Evolutionary conservation across 2,888 invertebrate genomes (phyloP).

Genomic region (Pristionchus entomophagus): DNA sequence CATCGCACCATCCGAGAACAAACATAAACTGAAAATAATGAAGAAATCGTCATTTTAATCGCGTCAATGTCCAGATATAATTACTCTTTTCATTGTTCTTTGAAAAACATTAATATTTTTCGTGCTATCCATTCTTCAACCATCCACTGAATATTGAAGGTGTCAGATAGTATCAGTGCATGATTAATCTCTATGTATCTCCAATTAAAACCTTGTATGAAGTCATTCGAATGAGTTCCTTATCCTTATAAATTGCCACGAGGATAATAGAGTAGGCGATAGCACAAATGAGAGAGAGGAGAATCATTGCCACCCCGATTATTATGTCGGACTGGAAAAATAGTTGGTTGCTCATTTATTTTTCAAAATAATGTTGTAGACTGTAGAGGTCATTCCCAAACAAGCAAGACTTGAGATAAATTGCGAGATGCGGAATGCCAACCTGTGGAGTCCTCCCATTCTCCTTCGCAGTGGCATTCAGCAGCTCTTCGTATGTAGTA

Average conservation of each 20-base stretch:
- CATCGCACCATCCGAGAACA: constrained; percentile 63
- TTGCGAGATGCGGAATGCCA: too few relatives aligned
- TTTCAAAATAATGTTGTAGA: not conserved
- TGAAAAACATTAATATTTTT: not conserved
- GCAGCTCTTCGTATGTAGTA: not conserved
- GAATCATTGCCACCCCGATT: constrained; percentile 60
- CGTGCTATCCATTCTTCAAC: too few relatives aligned
- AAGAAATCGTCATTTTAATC: not conserved
- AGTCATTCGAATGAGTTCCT: constrained; percentile 61
- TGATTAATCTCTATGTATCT: too few relatives aligned
- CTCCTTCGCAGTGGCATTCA: not conserved
- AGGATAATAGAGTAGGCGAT: constrained; percentile 59
- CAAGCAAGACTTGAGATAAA: too few relatives aligned
- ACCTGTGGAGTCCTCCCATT: not conserved
- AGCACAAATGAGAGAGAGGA: constrained; percentile 55
- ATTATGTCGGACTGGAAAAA: constrained; percentile 55
- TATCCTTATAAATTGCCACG: constrained; percentile 62
- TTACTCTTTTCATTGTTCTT: not conserved
- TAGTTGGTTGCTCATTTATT: not conserved
- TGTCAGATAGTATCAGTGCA: too few relatives aligned
- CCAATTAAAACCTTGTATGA: constrained; percentile 65
- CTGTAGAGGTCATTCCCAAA: not conserved
- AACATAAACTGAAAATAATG: constrained; percentile 60
- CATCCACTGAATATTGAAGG: too few relatives aligned
- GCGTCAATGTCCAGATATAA: too few relatives aligned